Percentiles rank a stretch among this genome's conserved stretches.
Evolutionary conservation across 2,797 vertebrate species (phyloP).

Genomic region (Darevskia nairensis): DNA sequence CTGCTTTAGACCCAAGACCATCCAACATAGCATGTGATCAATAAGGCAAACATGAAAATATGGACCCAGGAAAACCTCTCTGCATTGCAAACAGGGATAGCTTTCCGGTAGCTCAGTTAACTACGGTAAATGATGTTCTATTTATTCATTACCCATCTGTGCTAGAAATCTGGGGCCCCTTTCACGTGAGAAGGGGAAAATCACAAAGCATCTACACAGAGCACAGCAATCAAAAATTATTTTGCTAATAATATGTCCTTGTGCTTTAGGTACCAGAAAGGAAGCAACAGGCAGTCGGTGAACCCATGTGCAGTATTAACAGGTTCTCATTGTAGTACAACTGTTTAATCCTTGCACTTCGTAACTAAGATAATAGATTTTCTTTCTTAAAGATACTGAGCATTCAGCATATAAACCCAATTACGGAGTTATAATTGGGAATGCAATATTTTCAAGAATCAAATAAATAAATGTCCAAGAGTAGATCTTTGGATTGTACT

Average conservation of each 20-base stretch:
- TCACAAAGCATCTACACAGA: background rate
- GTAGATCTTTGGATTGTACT: background rate
- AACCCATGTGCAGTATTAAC: background rate
- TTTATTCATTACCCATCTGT: slow-evolving; percentile 18
- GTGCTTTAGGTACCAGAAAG: background rate
- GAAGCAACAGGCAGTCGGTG: background rate
- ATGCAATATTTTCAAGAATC: background rate
- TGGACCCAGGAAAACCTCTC: background rate
- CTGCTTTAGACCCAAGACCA: background rate
- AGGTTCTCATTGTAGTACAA: background rate
- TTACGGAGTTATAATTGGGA: background rate
- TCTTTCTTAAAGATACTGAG: background rate
- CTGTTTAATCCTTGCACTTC: background rate
- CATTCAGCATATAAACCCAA: background rate
- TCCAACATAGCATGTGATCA: slow-evolving; percentile 2
- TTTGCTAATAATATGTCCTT: background rate
- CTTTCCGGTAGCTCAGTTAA: background rate
- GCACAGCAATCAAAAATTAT: background rate
- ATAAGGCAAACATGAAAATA: slow-evolving; percentile 11
- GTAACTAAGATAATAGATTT: background rate
- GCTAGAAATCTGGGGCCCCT: background rate
- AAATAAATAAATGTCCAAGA: background rate
- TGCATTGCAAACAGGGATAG: slow-evolving; percentile 21
- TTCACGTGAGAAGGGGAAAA: background rate
- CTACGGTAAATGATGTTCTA: slow-evolving; percentile 8